Evolutionary conservation across 2,113 vertebrate genomes (phyloP), one percentile per base, ranked within the genome.

Genomic region (Ptyas mucosa): DNA sequence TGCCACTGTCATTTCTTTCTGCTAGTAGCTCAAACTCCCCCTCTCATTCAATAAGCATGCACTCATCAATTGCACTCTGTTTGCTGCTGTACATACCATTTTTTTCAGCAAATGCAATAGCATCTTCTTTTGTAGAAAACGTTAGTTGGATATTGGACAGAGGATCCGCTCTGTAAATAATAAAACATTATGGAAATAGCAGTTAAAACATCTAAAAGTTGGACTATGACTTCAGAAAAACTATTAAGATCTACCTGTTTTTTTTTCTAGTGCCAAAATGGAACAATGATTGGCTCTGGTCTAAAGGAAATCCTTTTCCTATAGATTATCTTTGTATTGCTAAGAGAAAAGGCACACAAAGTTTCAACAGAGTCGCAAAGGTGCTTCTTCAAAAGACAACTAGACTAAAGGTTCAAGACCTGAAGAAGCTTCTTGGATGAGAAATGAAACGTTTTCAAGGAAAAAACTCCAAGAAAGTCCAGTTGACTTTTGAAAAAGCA

Each of bases 91-190:
- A 97, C 97, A 0, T 98, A 99, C 99, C 99, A 91, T 99, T 99
- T 97, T 99, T 99, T 97, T 99, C 98, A 90, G 98, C 99, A 96
- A 99, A 99, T n/a, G 98, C 98, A 91, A 99, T 91, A 15, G 99
- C 99, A 9, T 99, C 99, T 94, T 99, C 99, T 96, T 99, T 99
- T 89, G 98, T 97, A 95, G 98, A 97, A 94, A 99, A 99, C 9
- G 96, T 94, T 9, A 99, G 98, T 95, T 98, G 90, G 98, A 99
- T 97, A 96, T 99, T 99, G 96, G 99, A 99, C 86, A 99, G 96
- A 12, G 99, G 99, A 97, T 99, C 99, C 39, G 97, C 99, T 89
- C 99, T 99, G 96, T 75, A 98, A 97, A 90, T 95, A 95, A 96
- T 52, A 4, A 57, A 29, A 81, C 6, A 81, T 69, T 6, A n/a